Base-by-base conservation (phyloP, 2,797 vertebrate genomes). In the Gallinago solitaria region DNA sequence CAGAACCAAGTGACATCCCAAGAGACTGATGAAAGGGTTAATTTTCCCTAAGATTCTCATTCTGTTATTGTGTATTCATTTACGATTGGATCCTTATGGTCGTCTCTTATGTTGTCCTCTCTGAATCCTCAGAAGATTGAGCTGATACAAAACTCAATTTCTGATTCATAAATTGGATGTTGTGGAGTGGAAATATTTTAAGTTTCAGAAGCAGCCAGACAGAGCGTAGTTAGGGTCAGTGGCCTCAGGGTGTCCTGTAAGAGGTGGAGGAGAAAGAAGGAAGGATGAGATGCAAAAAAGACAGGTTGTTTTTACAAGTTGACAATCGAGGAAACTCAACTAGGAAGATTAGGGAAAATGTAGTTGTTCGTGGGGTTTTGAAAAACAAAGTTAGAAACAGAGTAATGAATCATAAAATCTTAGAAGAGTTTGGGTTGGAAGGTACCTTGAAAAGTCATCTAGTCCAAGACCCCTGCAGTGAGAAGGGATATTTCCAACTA, bases 341-440 rank as follows among this genome's bases (percentile, higher is more conserved):
- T 1, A 8, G 39, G 21, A 68, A 51, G 56, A 30, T 0, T 21
- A 27, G 18, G 24, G 8, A 14, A 12, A 15, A 28, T 7, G 25
- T 21, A 24, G 37, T 2, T 69, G 21, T 41, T 85, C 11, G 1
- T 3, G 2, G 16, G 15, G 15, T 28, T 37, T 33, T 20, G 60
- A 41, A 65, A 86, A 65, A 8, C 5, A 9, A 21, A 60, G 16
- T 61, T 10, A 48, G 59, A 18, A 43, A 2, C 0, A 25, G 28
- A 12, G 18, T 43, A n/a, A 0, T 27, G 2, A 39, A 48, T 51
- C 47, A 69, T 8, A 50, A n/a, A 67, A 35, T 33, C 23, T 32
- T 32, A 67, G 12, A 48, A 37, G 6, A 50, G 25, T 37, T 50
- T 2, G 4, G 9, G 18, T 68, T 50, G 25, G 17, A 50, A 69